Evolutionary conservation across 1,140 invertebrate species (phyloP), one percentile per base, ranked within the genome.

Genomic region (Tyrophagus putrescentiae): DNA sequence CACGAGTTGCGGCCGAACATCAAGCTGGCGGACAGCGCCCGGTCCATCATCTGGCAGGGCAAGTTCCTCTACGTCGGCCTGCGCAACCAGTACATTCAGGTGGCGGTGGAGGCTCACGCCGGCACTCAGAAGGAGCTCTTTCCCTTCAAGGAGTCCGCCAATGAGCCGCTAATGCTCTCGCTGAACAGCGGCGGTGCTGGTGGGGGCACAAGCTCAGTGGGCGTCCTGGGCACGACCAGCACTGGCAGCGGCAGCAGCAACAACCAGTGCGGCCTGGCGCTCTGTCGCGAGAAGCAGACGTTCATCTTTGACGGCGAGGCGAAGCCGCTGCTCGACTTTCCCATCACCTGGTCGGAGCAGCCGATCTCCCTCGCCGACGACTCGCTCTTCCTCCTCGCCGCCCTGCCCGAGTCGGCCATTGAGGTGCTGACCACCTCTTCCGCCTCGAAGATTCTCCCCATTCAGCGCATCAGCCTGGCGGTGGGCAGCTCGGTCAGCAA

Each of bases 321-420:
- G n/a, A 76, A 79, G 65, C 74, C 82, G 33, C 77, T 78, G 41
- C 78, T 77, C 66, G 82, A 79, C 67, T 80, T 79, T 74, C 78
- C 78, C 52, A 25, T 48, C 13, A 84, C 82, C 68, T 93, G 88
- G 87, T 78, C 79, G n/a, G 85, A 88, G 39, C 59, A 18, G 42
- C 58, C 60, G 31, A 36, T 60, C n/a, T 31, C 11, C 2, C 42
- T 66, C 29, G 16, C 52, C 16, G 87, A 90, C 79, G 87, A 95
- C 73, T 82, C 86, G 67, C 92, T 92, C 18, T 96, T 88, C 73
- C 73, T 90, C 4, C 72, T 96, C 39, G 88, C 86, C 23, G 76
- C 94, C 23, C 74, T 91, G 18, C 36, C 61, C 11, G 76, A 82
- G 44, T 85, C 87, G 64, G 78, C 76, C 63, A 75, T 95, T 18